Conservation (phyloP, 2,797 vertebrate species). For the Sarcoramphus papa region DNA sequence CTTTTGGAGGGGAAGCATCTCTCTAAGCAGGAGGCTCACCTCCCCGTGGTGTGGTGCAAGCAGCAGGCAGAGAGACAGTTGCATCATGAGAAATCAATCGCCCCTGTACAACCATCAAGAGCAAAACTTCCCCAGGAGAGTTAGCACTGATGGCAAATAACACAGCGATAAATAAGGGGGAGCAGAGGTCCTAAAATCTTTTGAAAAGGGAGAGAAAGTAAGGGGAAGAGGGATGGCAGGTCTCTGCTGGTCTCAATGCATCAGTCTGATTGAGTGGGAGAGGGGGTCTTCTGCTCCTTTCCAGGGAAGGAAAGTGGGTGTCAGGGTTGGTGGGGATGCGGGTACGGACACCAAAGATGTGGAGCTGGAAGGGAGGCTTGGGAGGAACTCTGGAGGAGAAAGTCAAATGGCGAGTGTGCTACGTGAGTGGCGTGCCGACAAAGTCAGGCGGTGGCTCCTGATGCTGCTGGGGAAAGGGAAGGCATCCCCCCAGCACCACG, state of each 20-base stretch:
- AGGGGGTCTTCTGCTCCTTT: neutral
- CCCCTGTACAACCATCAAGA: neutral
- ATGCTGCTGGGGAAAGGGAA: neutral
- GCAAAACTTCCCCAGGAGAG: neutral
- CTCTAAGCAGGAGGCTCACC: neutral
- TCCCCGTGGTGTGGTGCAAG: accelerated
- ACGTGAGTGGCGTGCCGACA: accelerated
- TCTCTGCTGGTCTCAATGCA: neutral
- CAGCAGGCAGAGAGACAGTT: neutral
- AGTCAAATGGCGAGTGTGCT: neutral
- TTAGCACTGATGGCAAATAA: neutral
- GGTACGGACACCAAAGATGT: accelerated
- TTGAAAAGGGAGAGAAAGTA: neutral
- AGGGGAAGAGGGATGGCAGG: neutral
- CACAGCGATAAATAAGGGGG: neutral
- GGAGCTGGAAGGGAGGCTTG: neutral
- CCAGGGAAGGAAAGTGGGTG: no score
- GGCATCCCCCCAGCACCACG: no score
- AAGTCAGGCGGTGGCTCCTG: neutral
- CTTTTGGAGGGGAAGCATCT: neutral
- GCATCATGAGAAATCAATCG: neutral
- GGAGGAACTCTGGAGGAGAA: neutral
- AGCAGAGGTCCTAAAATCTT: neutral
- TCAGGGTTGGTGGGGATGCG: accelerated
- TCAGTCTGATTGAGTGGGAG: neutral